Percentiles rank a stretch among this genome's conserved stretches.
These are phyloP conservation scores for Vimba vimba DNA, from an alignment of 2,113 vertebrate genomes.

Conservation along the genomic window DNA sequence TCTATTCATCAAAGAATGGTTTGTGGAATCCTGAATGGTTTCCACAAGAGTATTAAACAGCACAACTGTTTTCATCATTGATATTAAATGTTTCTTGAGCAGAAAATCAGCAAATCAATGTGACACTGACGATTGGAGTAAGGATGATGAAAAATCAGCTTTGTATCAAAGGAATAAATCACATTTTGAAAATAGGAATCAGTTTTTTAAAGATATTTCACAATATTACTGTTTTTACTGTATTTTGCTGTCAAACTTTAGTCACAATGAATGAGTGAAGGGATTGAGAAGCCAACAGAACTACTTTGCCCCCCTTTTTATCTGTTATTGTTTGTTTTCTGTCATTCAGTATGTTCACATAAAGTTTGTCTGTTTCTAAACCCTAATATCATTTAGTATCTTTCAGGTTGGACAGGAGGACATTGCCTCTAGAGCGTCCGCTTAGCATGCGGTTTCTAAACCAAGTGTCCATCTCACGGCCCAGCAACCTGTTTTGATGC, in stretches of 20 bases:
- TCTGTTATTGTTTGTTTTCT: background rate
- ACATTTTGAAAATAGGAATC: background rate
- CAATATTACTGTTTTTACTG: background rate
- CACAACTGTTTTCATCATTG: background rate
- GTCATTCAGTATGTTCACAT: background rate
- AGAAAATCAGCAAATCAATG: background rate
- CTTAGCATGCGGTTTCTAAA: conserved; percentile 20
- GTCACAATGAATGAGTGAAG: background rate
- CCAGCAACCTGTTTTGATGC: conserved; percentile 25
- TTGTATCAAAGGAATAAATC: background rate
- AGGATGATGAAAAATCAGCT: background rate
- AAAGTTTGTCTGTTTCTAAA: background rate
- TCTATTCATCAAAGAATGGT: background rate
- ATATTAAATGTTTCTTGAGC: background rate
- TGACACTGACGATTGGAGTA: background rate
- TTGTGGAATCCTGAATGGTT: background rate
- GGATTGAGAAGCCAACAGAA: background rate
- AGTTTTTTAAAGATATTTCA: background rate
- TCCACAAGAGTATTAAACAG: background rate
- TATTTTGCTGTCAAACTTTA: background rate
- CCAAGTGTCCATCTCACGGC: background rate
- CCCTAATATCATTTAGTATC: background rate
- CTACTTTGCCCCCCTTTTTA: no score
- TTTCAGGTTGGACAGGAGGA: conserved; percentile 2
- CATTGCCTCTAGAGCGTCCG: background rate